phyloP scores from a whole-genome alignment of 1,140 invertebrate genomes.

The Formica exsecta region DNA sequence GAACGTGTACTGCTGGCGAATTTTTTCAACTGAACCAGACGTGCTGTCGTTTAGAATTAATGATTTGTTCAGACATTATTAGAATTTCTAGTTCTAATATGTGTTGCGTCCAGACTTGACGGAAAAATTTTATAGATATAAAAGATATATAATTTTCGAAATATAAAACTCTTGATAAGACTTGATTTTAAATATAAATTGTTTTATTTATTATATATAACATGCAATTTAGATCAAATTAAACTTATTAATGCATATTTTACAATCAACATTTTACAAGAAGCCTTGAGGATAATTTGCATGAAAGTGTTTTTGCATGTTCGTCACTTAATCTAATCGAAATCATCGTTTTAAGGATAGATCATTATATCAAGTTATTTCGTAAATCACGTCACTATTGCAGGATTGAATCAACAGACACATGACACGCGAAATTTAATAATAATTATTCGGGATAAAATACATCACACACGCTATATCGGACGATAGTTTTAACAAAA shows the following conservation, averaged over 20 bases:
- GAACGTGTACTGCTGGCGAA: constrained; percentile 31
- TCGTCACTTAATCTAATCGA: constrained; percentile 16
- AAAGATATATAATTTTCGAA: no score
- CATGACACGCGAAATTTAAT: constrained; percentile 33
- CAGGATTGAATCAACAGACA: constrained; percentile 33
- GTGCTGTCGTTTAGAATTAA: constrained; percentile 56
- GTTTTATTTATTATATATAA: background rate
- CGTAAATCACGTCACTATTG: constrained; percentile 18
- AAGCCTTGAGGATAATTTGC: background rate
- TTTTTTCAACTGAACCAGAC: constrained; percentile 34
- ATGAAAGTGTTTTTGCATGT: background rate
- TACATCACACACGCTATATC: constrained; percentile 13
- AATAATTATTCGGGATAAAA: constrained; percentile 34
- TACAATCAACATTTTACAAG: background rate
- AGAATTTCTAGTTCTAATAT: no score
- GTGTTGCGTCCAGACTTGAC: background rate
- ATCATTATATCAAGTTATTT: background rate
- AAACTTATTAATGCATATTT: background rate
- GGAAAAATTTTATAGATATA: no score
- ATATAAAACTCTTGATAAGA: no score
- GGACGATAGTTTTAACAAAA: constrained; percentile 29
- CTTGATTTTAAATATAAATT: no score
- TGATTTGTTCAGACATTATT: constrained; percentile 12
- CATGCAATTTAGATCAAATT: background rate
- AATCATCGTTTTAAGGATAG: constrained; percentile 18